phyloP scores from a whole-genome alignment of 2,888 invertebrate genomes.

The Spialia ferax region DNA sequence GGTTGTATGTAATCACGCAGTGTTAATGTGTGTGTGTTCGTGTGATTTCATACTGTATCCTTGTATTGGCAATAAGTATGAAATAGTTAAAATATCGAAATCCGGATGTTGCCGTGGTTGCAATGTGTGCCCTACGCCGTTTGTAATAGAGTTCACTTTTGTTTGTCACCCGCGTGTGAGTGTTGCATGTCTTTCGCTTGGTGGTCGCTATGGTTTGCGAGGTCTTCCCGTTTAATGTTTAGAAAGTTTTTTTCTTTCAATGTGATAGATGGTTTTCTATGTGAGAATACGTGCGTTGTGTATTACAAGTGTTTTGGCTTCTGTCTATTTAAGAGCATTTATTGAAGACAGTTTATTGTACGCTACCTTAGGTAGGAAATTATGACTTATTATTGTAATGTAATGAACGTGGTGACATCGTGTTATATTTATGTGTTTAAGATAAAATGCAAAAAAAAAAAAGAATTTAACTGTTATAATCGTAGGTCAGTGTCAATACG shows the following conservation, averaged over 20 bases:
- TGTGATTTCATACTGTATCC: conserved; percentile 45
- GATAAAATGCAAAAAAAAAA: background rate
- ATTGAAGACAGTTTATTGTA: conserved; percentile 23
- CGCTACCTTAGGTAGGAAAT: conserved; percentile 21
- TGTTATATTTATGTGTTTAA: conserved; percentile 4
- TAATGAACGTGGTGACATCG: background rate
- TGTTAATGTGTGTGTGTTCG: conserved; percentile 47
- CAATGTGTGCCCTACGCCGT: conserved; percentile 34
- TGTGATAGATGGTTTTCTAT: conserved; percentile 46
- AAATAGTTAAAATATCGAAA: conserved; percentile 42
- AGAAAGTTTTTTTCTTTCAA: conserved; percentile 40
- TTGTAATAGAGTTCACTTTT: conserved; percentile 43
- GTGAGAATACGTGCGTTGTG: conserved; percentile 53
- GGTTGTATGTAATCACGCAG: conserved; percentile 51
- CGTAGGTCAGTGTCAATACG: conserved; percentile 16
- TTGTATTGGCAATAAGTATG: conserved; percentile 22
- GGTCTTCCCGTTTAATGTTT: conserved; percentile 56
- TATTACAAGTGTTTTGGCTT: conserved; percentile 67
- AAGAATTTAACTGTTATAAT: background rate
- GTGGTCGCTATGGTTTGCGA: conserved; percentile 65
- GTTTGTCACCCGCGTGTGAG: conserved; percentile 47
- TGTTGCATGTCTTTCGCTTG: conserved; percentile 58
- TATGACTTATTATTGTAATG: too few relatives aligned
- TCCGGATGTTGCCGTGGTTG: conserved; percentile 45
- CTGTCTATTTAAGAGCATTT: conserved; percentile 47